Conservation (phyloP, 2,888 invertebrate species). For the Tachina grossa region DNA sequence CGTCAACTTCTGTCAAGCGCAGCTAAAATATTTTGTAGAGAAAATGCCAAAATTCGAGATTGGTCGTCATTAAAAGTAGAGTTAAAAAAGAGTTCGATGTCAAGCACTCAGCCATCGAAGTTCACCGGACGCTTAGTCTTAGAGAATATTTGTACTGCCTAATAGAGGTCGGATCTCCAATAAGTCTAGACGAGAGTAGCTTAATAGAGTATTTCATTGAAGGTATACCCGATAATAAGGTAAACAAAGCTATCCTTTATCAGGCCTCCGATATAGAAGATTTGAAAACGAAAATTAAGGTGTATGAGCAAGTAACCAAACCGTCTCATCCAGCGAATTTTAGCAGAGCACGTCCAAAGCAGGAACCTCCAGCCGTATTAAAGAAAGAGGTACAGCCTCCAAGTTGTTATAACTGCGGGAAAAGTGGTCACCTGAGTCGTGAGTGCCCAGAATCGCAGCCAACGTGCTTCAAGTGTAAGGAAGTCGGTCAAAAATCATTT, state of each 20-base stretch:
- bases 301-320: conserved; percentile 45
- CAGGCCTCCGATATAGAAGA: conserved; percentile 29
- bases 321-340: background rate
- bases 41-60: conserved; percentile 30
- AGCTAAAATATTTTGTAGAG: conserved; percentile 60
- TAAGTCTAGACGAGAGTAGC: background rate
- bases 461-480: conserved; percentile 18
- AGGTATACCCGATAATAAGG: conserved; percentile 48
- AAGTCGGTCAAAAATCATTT: conserved; percentile 16
- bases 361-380: background rate
- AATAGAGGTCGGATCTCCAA: background rate
- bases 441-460: background rate
- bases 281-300: conserved; percentile 26
- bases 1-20: conserved; percentile 59
- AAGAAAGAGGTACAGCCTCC: background rate
- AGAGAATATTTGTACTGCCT: conserved; percentile 9
- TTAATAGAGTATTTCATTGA: conserved; percentile 62
- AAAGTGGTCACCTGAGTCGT: background rate
- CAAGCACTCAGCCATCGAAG: conserved; percentile 43
- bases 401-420: background rate
- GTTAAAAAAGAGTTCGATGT: conserved; percentile 55
- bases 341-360: background rate
- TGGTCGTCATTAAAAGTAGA: conserved; percentile 40
- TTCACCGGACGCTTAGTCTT: conserved; percentile 43
- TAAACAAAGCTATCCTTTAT: conserved; percentile 43